Evolutionary conservation across 2,113 vertebrate genomes (phyloP).

Genomic region (Motacilla tschutschensis): DNA sequence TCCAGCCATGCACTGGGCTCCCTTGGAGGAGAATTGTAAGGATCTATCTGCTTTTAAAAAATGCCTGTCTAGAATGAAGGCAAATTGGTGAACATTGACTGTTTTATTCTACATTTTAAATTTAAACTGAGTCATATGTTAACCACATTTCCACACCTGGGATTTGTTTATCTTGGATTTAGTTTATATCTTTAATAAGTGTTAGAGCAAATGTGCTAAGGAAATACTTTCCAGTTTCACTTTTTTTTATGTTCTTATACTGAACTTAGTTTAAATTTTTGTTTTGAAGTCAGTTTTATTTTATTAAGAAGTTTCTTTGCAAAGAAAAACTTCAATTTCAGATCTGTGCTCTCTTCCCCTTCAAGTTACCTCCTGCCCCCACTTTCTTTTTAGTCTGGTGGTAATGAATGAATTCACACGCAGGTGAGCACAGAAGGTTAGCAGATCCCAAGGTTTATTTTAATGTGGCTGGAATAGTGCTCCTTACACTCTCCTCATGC

Average conservation of each 20-base stretch:
- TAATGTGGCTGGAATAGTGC: slow-evolving; percentile 1
- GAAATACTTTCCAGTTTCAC: slow-evolving; percentile 64
- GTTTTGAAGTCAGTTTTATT: slow-evolving; percentile 56
- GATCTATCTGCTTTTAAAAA: neutral
- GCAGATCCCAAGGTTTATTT: slow-evolving; percentile 33
- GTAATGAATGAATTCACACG: slow-evolving; percentile 43
- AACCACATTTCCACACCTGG: slow-evolving; percentile 61
- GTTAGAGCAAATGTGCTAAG: slow-evolving; percentile 33
- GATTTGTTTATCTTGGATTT: slow-evolving; percentile 63
- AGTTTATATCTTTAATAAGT: slow-evolving; percentile 63
- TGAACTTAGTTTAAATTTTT: slow-evolving; percentile 47
- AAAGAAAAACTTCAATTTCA: slow-evolving; percentile 36
- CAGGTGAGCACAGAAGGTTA: slow-evolving; percentile 42
- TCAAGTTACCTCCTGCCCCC: neutral
- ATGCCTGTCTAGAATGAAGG: neutral
- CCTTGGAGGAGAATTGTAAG: neutral
- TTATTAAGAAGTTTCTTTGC: slow-evolving; percentile 61
- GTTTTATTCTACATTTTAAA: slow-evolving; percentile 48
- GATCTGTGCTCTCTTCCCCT: neutral
- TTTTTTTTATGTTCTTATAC: slow-evolving; percentile 59
- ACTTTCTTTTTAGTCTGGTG: slow-evolving; percentile 45
- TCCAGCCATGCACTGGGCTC: neutral
- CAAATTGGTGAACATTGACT: neutral
- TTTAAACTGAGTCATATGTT: slow-evolving; percentile 44
- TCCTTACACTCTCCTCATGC: neutral